Evolutionary conservation across 2,888 invertebrate species (phyloP), one percentile per base, ranked within the genome.

Genomic region (Drosophila siamana): DNA sequence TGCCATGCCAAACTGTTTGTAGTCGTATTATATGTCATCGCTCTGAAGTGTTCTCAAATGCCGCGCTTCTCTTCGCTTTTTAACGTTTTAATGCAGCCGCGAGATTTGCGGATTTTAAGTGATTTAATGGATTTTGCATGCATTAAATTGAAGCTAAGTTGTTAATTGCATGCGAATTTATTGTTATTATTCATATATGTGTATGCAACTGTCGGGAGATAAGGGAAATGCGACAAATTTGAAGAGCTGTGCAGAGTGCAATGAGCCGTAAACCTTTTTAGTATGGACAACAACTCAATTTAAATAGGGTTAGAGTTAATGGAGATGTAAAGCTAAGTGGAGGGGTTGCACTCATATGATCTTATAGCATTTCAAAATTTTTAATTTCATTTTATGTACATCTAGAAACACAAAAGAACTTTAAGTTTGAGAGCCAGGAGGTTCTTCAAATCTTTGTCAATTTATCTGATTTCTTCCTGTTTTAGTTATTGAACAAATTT

Each of bases 71-170:
- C 56, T 46, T 40, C 16, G 24, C 22, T 13, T 71, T 77, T 66
- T 59, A 74, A 47, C 62, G 52, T 54, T 73, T 69, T 73, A 76
- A 74, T 76, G 74, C 62, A 77, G 30, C 61, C 40, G 36, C 22
- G 26, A 41, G 67, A 54, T 73, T 69, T 84, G 51, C 69, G 67
- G 51, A 54, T 71, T 74, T 74, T 59, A 69, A 88, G 88, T 79
- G 90, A 75, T 86, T 89, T 88, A 88, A 88, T 88, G 88, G 81
- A 89, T 89, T 89, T 87, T 79, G 72, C 85, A 85, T 86, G 80
- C 74, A 80, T 74, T 67, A 77, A 74, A 54, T 66, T 78, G 56
- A 68, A 70, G 62, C 68, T 52, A 79, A 74, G 88, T 86, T 86
- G 71, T 77, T 84, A 88, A 84, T 84, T 84, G 88, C 88, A 68